Base-by-base conservation (phyloP, 2,888 invertebrate species). In the Ceriagrion tenellum region DNA sequence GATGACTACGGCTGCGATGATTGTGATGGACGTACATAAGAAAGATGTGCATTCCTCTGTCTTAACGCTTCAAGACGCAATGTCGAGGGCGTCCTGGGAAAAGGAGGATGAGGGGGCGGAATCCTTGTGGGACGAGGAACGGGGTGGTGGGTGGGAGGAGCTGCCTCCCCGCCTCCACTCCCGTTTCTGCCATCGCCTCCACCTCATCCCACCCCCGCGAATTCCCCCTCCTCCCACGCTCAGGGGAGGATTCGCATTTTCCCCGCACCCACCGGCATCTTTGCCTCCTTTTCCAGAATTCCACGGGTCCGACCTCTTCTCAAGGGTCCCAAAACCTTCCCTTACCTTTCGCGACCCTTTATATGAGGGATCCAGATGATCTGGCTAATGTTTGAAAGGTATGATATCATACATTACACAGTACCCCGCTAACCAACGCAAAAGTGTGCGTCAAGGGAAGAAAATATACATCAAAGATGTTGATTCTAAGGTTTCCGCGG, bases 1-100 rank as follows among this genome's bases (percentile, higher is more conserved):
- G 89, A 89, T 89, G 89, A 55, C 89, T 89, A 89, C 89, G 23
- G 89, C 55, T n/a, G 89, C 55, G 55, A 89, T 89, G 89, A 89
- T 93, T 93, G 93, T 69, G 91, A 91, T 91, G 91, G 91, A 91
- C 63, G 63, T 40, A 69, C 69, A 69, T 93, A 93, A 93, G 93
- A 93, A 93, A 93, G 69, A 93, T 93, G 93, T 93, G 93, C 93
- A 93, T 69, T 74, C 69, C 93, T 59, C 91, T 59, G 91, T 91
- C 91, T 91, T 91, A 59, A 91, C 89, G 89, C 89, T 89, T 89
- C 89, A 89, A 89, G 89, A 89, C 89, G 89, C 89, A 89, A 89
- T 89, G 89, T 89, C 55, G 89, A 89, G 89, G 20, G 55, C 81
- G 81, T 81, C 30, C 16, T 89, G 89, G 89, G 55, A 55, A 55